Base-by-base conservation (phyloP, 2,797 vertebrate genomes). In the Chelon labrosus region DNA sequence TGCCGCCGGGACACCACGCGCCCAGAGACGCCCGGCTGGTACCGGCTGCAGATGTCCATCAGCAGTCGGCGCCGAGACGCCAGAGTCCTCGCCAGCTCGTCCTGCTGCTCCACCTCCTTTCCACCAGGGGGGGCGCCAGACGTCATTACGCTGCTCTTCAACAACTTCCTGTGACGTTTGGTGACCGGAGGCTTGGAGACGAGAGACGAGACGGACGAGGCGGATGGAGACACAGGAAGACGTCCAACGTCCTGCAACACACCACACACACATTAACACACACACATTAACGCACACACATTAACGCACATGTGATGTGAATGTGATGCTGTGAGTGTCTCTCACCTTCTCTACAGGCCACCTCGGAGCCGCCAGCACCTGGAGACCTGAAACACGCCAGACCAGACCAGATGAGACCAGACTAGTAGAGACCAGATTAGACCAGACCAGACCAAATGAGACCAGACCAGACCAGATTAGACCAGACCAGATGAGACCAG, bases 141-240 rank as follows among this genome's bases (percentile, higher is more conserved):
- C 0, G 87, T 57, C 0, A 88, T 79, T 0, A 92, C 88, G 53
- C 75, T 92, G 55, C 92, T 96, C 69, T 96, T 97, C 75, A 97
- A 93, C 3, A 96, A 94, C 75, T 95, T 95, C 49, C 96, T 91
- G 42, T 94, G 93, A 16, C 94, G 93, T 85, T 96, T 96, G 55
- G 92, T 94, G 61, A 95, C 81, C 2, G 87, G 88, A 14, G 56
- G 86, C 5, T 79, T 75, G 27, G 92, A 85, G 70, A 77, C 68
- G 0, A 17, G 55, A 10, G 67, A 44, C 2, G 57, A 41, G 22
- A 68, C 85, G 35, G 82, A 79, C 58, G 69, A 70, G 8, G 7
- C 14, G 3, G 74, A 80, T 71, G 42, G 78, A 4, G 3, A 61
- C 75, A 22, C 5, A 1, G 16, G 17, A 7, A 2, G 12, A 19